Percentiles rank a stretch among this genome's conserved stretches.
These are phyloP conservation scores for Elysia chlorotica DNA, from an alignment of 1,140 invertebrate species.

Conservation along the genomic window DNA sequence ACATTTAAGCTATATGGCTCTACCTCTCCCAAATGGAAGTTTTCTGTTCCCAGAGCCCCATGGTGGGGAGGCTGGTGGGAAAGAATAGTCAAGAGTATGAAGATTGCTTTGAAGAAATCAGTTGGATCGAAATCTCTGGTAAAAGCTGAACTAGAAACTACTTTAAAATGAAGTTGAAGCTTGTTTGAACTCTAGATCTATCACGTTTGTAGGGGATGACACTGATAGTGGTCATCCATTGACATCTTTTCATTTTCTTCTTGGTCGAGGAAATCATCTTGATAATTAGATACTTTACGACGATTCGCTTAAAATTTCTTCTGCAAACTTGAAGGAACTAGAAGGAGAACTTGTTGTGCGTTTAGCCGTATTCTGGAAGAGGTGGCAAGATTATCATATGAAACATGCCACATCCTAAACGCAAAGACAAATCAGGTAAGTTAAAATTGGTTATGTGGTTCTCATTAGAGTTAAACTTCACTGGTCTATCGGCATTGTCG, in stretches of 20 bases:
- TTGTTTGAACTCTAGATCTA: not conserved
- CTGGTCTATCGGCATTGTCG: not conserved
- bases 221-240: not conserved
- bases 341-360: no score
- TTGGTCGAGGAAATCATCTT: not conserved
- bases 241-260: not conserved
- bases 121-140: not conserved
- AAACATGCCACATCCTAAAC: not conserved
- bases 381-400: not conserved
- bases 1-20: not conserved
- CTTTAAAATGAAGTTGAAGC: not conserved
- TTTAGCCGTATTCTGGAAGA: no score
- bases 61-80: conserved; percentile 11
- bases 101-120: not conserved
- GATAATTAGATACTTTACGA: not conserved
- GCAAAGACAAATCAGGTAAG: not conserved
- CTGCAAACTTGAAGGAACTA: not conserved
- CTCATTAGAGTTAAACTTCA: not conserved
- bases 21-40: not conserved
- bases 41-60: not conserved
- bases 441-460: not conserved
- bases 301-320: not conserved
- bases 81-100: not conserved
- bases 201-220: not conserved
- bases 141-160: not conserved